phyloP scores from a whole-genome alignment of 2,888 invertebrate genomes.

The Dermolepida albohirtum region DNA sequence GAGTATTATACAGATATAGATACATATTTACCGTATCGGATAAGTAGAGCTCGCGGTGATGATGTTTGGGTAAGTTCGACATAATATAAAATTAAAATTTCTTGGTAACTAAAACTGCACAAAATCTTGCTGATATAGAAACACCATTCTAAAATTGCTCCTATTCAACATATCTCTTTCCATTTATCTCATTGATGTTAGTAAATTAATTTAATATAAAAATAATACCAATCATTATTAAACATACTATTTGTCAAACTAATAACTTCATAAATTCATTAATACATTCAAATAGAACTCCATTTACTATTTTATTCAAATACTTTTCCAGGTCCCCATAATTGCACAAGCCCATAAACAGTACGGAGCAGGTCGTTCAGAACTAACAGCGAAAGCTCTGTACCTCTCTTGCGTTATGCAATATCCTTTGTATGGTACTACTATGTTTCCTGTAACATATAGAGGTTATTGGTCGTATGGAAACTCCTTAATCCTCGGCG shows the following conservation, averaged over 20 bases:
- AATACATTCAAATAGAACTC: not conserved
- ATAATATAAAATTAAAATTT: not conserved
- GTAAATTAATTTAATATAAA: too few relatives aligned
- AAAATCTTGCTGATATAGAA: too few relatives aligned
- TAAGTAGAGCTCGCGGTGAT: conserved; percentile 80
- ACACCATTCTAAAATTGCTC: too few relatives aligned
- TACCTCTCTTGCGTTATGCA: conserved; percentile 97
- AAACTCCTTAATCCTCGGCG: conserved; percentile 79
- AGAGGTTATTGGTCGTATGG: conserved; percentile 95
- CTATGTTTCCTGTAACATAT: conserved; percentile 81
- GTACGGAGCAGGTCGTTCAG: conserved; percentile 92
- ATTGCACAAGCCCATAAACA: conserved; percentile 89
- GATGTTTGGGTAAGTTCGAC: conserved; percentile 77
- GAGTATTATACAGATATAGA: conserved; percentile 93
- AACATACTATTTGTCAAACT: too few relatives aligned
- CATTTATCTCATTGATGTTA: too few relatives aligned
- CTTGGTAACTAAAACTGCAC: too few relatives aligned
- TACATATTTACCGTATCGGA: conserved; percentile 87
- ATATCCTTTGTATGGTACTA: conserved; percentile 79
- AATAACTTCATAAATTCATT: not conserved
- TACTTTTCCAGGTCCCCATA: conserved; percentile 74
- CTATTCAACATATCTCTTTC: too few relatives aligned
- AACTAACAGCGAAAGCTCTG: conserved; percentile 91
- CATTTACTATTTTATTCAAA: not conserved
- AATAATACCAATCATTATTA: too few relatives aligned